Conservation (phyloP, 2,113 vertebrate species). For the Neoarius graeffei region DNA sequence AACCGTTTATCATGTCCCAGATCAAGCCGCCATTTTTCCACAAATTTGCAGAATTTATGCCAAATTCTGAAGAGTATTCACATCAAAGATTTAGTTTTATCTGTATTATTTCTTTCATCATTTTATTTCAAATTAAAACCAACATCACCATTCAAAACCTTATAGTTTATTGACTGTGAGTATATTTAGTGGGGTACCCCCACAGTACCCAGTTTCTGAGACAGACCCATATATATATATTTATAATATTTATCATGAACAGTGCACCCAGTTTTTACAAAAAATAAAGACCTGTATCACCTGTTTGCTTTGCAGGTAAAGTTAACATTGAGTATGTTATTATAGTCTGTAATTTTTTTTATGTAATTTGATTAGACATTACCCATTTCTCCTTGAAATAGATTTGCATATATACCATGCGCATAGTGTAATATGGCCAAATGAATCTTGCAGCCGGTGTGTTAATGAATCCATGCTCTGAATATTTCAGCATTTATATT, state of each 20-base stretch:
- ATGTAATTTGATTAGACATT: not conserved
- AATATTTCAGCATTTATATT: conserved; percentile 4
- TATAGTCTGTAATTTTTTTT: not conserved
- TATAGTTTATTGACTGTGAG: too few relatives aligned
- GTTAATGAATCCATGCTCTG: not conserved
- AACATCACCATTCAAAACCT: too few relatives aligned
- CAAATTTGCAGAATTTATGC: too few relatives aligned
- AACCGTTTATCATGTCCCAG: too few relatives aligned
- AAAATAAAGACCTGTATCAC: not conserved
- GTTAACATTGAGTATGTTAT: not conserved
- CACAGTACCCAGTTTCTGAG: too few relatives aligned
- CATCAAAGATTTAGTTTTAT: too few relatives aligned
- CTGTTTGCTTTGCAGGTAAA: not conserved
- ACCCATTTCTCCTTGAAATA: not conserved
- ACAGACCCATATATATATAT: too few relatives aligned
- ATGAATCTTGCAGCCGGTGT: not conserved
- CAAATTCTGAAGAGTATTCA: too few relatives aligned
- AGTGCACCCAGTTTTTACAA: not conserved
- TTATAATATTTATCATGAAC: not conserved
- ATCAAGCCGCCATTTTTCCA: too few relatives aligned
- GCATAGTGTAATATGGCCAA: not conserved
- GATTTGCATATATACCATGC: not conserved
- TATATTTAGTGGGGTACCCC: too few relatives aligned
- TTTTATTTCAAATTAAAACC: too few relatives aligned
- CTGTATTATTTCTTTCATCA: too few relatives aligned